Conservation (phyloP, 2,113 vertebrate species). For the Acanthochromis polyacanthus region DNA sequence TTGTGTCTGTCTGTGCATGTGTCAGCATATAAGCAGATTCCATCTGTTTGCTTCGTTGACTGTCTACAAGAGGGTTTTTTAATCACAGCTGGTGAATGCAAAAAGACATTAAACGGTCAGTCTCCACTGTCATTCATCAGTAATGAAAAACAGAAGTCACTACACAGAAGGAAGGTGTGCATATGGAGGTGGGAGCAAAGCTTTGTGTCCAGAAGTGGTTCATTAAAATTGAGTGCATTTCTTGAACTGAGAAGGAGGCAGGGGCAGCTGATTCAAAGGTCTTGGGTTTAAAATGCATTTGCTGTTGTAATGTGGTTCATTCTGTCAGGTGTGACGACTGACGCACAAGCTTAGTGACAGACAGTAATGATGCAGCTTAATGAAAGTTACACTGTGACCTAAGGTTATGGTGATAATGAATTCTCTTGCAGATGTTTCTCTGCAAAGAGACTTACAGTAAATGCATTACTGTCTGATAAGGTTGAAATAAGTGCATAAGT, state of each 20-base stretch:
- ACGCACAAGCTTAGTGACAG: neutral
- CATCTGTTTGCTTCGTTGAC: neutral
- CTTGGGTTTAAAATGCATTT: neutral
- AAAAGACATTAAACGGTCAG: neutral
- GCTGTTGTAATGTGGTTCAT: neutral
- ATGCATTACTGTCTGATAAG: no score
- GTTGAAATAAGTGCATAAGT: no score
- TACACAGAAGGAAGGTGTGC: neutral
- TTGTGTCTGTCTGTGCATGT: slow-evolving; percentile 16
- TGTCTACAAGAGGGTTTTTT: neutral
- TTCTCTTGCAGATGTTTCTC: no score
- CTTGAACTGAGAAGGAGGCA: neutral
- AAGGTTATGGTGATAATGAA: no score
- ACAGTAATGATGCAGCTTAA: neutral
- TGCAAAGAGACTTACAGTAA: no score
- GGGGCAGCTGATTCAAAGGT: no score
- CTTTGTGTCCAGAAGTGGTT: neutral
- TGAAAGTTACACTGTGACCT: no score
- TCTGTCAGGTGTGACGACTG: neutral
- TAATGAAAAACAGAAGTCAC: neutral
- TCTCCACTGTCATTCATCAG: neutral
- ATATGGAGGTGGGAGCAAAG: neutral
- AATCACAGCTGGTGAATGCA: neutral
- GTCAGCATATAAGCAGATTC: neutral
- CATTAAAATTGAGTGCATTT: neutral